phyloP scores from a whole-genome alignment of 1,140 invertebrate genomes.

The Daktulosphaira vitifoliae region DNA sequence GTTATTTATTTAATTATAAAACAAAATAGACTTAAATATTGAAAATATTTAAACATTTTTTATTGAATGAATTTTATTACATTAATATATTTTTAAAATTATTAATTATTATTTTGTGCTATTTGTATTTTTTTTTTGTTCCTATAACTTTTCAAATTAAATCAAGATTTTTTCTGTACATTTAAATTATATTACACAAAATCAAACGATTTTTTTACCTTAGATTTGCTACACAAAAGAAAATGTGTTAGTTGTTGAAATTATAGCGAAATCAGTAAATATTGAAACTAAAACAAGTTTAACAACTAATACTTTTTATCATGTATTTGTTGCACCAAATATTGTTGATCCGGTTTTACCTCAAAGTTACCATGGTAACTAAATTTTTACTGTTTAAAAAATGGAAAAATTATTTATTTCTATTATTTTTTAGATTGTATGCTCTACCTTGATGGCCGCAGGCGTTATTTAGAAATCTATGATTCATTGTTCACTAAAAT shows the following conservation, averaged over 20 bases:
- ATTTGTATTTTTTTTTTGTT: no score
- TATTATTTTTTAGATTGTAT: slow-evolving; percentile 52
- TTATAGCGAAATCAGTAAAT: slow-evolving; percentile 60
- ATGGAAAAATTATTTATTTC: neutral
- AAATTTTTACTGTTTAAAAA: neutral
- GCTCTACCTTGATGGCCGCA: slow-evolving; percentile 61
- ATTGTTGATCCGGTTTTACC: slow-evolving; percentile 54
- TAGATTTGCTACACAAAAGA: slow-evolving; percentile 60
- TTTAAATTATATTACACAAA: no score
- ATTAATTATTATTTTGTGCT: no score
- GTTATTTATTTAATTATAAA: no score
- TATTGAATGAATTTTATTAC: no score
- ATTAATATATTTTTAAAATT: no score
- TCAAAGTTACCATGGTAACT: slow-evolving; percentile 57
- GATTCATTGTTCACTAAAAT: no score
- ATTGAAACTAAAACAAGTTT: slow-evolving; percentile 49
- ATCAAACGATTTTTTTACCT: no score
- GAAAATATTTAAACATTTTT: no score
- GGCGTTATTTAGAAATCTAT: slow-evolving; percentile 43
- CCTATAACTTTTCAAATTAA: no score
- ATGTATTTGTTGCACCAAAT: slow-evolving; percentile 54
- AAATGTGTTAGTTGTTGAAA: slow-evolving; percentile 55
- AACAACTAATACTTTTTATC: slow-evolving; percentile 70
- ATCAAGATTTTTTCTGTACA: no score
- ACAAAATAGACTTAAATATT: no score